These are phyloP conservation scores for Parapristionchus giblindavisi DNA, from an alignment of 2,888 invertebrate genomes.

Conservation along the genomic window DNA sequence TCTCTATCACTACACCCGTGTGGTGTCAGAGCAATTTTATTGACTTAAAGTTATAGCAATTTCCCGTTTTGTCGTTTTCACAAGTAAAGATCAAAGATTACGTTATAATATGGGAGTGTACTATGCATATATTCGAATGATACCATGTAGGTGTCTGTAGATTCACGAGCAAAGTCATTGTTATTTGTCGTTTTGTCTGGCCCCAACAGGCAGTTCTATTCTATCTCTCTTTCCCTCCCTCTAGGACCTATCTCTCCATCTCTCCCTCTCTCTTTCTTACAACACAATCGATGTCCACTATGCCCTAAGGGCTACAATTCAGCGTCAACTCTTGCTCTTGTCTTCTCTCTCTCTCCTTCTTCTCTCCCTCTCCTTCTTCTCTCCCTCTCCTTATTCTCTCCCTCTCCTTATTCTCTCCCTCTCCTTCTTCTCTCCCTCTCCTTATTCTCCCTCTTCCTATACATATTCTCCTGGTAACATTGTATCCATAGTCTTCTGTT, in stretches of 20 bases:
- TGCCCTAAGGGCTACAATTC: slow-evolving; percentile 1
- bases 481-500: not conserved
- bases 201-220: not conserved
- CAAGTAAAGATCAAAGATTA: too few relatives aligned
- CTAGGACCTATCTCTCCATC: not conserved
- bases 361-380: not conserved
- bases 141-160: not conserved
- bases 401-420: slow-evolving; percentile 21
- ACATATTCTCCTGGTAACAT: not conserved
- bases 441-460: slow-evolving; percentile 7
- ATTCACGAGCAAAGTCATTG: not conserved
- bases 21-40: too few relatives aligned
- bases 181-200: not conserved
- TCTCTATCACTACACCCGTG: too few relatives aligned
- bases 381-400: not conserved
- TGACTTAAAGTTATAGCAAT: too few relatives aligned
- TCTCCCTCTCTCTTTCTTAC: not conserved
- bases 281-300: not conserved
- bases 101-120: too few relatives aligned
- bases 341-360: not conserved
- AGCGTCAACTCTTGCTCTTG: not conserved
- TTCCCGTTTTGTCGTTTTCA: too few relatives aligned
- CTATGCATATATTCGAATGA: not conserved
- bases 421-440: not conserved
- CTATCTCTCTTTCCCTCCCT: not conserved